A percentile compares a stretch with the other conserved stretches of the same genome.
Conservation (phyloP, 2,888 invertebrate species). For the Lomographa bimaculata region DNA sequence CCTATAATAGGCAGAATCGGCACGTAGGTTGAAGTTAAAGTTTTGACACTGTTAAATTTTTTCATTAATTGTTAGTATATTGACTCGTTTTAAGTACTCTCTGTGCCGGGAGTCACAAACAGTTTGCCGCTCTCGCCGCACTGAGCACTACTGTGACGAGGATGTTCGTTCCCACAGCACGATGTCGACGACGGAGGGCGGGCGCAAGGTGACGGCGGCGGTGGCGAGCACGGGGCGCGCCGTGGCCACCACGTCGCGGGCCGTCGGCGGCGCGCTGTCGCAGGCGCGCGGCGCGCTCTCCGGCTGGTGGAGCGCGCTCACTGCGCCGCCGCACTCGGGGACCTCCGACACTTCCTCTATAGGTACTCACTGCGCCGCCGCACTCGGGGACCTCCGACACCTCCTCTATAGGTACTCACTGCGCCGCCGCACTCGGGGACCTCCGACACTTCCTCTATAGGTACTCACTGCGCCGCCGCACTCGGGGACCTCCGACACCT, state of each 20-base stretch:
- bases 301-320: slow-evolving; percentile 90
- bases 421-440: no score
- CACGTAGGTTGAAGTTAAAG: no score
- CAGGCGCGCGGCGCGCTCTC: slow-evolving; percentile 94
- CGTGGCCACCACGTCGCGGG: slow-evolving; percentile 85
- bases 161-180: no score
- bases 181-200: slow-evolving; percentile 97
- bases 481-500: not conserved
- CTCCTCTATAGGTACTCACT: not conserved
- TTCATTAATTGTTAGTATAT: no score
- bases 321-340: slow-evolving; percentile 36
- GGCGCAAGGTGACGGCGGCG: slow-evolving; percentile 96
- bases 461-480: not conserved
- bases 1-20: no score
- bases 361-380: slow-evolving; percentile 10
- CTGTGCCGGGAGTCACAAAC: no score
- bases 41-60: no score
- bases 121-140: no score
- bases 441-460: not conserved
- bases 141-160: no score
- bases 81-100: no score
- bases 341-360: slow-evolving; percentile 31
- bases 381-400: no score
- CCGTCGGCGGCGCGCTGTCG: slow-evolving; percentile 91
- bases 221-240: slow-evolving; percentile 95